Conservation (phyloP, 1,140 invertebrate species). For the Rhopalosiphum maidis region DNA sequence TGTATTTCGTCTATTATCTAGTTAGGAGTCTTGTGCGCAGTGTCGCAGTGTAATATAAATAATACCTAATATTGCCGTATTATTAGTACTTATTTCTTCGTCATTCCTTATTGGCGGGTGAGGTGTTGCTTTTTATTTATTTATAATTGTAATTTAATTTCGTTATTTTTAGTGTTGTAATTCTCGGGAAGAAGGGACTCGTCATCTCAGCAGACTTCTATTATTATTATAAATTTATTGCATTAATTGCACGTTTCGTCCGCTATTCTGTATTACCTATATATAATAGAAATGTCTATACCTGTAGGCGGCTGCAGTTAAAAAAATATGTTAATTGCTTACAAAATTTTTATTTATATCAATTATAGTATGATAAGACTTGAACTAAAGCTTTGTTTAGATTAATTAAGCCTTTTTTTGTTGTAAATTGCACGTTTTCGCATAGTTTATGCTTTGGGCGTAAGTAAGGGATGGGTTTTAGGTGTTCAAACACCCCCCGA, state of each 20-base stretch:
- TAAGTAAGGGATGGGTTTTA: too few species aligned
- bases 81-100: not conserved
- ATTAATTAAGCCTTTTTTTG: not conserved
- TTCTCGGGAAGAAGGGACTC: not conserved
- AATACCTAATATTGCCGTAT: not conserved
- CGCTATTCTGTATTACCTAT: too few species aligned
- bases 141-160: not conserved
- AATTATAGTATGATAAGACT: not conserved
- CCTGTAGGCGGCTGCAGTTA: not conserved
- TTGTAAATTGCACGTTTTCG: not conserved
- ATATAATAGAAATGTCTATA: not conserved
- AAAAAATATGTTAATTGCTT: not conserved
- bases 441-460: not conserved
- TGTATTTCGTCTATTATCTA: not conserved
- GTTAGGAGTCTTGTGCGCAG: too few species aligned
- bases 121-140: not conserved
- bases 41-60: too few species aligned
- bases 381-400: not conserved
- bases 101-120: not conserved
- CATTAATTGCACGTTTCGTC: not conserved
- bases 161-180: not conserved
- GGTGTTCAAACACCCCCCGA: too few species aligned
- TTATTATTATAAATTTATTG: not conserved
- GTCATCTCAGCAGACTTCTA: not conserved
- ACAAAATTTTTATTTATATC: not conserved